Evolutionary conservation across 2,888 invertebrate genomes (phyloP).

Genomic region (Nemotelus nigrinus): DNA sequence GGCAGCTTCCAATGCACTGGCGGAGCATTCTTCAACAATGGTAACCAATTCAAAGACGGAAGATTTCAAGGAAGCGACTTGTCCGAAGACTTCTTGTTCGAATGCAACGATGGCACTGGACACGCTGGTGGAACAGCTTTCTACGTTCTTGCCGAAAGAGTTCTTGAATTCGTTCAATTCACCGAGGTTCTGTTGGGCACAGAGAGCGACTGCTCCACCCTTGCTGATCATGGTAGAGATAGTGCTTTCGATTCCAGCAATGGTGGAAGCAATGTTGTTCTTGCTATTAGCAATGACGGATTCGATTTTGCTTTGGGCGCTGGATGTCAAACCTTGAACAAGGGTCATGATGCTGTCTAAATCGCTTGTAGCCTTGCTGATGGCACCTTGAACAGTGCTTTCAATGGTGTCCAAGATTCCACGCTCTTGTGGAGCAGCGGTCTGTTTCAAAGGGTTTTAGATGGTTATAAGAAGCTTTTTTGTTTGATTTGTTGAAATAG

Average conservation of each 20-base stretch:
- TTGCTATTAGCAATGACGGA: background rate
- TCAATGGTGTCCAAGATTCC: conserved; percentile 1
- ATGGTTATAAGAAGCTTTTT: no score
- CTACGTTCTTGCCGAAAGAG: conserved; percentile 29
- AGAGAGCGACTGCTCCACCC: conserved; percentile 26
- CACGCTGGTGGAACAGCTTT: background rate
- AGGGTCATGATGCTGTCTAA: conserved; percentile 4
- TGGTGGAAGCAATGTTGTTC: background rate
- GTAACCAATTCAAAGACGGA: conserved; percentile 5
- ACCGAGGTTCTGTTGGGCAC: conserved; percentile 18
- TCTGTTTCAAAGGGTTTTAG: background rate
- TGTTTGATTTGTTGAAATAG: no score
- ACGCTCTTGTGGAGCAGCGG: conserved; percentile 29
- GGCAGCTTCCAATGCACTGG: conserved; percentile 1
- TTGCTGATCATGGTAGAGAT: conserved; percentile 17
- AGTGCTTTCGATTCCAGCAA: conserved; percentile 14
- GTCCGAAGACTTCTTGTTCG: background rate
- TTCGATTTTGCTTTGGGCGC: conserved; percentile 1
- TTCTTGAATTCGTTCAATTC: conserved; percentile 16
- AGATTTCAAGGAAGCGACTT: conserved; percentile 1
- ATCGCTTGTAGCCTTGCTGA: conserved; percentile 13
- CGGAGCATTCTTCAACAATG: conserved; percentile 18
- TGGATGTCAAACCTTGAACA: conserved; percentile 21
- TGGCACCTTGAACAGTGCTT: background rate
- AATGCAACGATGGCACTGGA: background rate